Evolutionary conservation across 2,113 vertebrate species (phyloP), one percentile per base, ranked within the genome.

Genomic region (Alethe castanea): DNA sequence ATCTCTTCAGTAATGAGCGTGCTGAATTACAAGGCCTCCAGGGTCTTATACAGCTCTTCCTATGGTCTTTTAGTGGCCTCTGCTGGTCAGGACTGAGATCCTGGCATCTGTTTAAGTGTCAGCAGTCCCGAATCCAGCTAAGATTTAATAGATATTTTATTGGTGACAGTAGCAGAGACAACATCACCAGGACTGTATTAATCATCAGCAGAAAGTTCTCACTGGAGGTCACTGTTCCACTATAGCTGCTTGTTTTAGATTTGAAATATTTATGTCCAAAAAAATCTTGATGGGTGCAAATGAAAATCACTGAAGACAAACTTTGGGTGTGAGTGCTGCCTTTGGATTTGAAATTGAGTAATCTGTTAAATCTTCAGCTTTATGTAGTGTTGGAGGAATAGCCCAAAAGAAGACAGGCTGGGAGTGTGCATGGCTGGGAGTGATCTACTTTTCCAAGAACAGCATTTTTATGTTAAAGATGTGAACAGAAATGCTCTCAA

Each of bases 51-150:
- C 45, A 35, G 47, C 28, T 77, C 31, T 84, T 96, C 60, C 52
- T 83, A 12, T 11, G 57, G 91, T 84, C 73, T 60, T 38, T 16
- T 81, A 93, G 64, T 86, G 94, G 72, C 95, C 91, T 89, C 92
- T 92, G 65, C 88, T 95, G 94, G 95, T 65, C 89, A 87, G 22
- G 44, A 71, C 72, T 60, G 88, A 95, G 60, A 94, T 78, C 52
- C 33, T 33, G 28, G 35, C 42, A 66, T 54, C 19, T 24, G 33
- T 29, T 60, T 20, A 48, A 64, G 33, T 23, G 67, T 38, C 54
- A 40, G 36, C 35, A 57, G 25, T 26, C 31, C 71, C 26, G 33
- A 88, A 54, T 22, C 22, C 60, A 66, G 26, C 24, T 28, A 73
- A 86, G 29, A 50, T 36, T 61, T 72, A 61, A 33, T 1, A 36